Percentiles rank a stretch among this genome's conserved stretches.
Conservation (phyloP, 1,140 invertebrate genomes). For the Amphibalanus amphitrite region DNA sequence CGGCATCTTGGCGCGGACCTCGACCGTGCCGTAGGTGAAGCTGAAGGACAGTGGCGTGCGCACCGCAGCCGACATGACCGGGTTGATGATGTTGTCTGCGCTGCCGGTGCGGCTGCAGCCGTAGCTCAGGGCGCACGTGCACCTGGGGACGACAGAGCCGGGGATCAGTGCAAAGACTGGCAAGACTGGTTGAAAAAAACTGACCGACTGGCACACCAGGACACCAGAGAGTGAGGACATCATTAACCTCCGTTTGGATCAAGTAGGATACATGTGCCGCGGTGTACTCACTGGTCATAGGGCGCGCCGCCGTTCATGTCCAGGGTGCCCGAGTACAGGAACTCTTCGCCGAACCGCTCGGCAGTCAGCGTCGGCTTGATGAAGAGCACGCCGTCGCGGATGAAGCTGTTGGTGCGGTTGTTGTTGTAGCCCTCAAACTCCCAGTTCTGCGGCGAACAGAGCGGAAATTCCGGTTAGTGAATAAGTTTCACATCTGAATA, state of each 20-base stretch:
- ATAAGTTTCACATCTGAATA: no score
- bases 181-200: no score
- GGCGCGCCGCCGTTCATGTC: constrained; percentile 39
- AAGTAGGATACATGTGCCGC: background rate
- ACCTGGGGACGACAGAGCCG: no score
- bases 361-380: constrained; percentile 41
- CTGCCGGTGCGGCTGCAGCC: constrained; percentile 15
- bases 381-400: constrained; percentile 34
- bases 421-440: constrained; percentile 51
- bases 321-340: constrained; percentile 33
- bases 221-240: no score
- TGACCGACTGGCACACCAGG: no score
- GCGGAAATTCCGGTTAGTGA: no score
- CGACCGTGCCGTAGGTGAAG: constrained; percentile 7
- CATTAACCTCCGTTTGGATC: no score
- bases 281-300: constrained; percentile 30
- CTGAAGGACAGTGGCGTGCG: constrained; percentile 30
- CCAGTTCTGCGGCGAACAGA: constrained; percentile 38
- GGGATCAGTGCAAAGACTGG: no score
- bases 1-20: constrained; percentile 26
- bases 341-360: constrained; percentile 36
- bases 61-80: constrained; percentile 45
- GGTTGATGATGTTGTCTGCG: constrained; percentile 28
- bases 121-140: constrained; percentile 7
- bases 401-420: constrained; percentile 9